Evolutionary conservation across 2,113 vertebrate genomes (phyloP), one percentile per base, ranked within the genome.

Genomic region (Elephas maximus): DNA sequence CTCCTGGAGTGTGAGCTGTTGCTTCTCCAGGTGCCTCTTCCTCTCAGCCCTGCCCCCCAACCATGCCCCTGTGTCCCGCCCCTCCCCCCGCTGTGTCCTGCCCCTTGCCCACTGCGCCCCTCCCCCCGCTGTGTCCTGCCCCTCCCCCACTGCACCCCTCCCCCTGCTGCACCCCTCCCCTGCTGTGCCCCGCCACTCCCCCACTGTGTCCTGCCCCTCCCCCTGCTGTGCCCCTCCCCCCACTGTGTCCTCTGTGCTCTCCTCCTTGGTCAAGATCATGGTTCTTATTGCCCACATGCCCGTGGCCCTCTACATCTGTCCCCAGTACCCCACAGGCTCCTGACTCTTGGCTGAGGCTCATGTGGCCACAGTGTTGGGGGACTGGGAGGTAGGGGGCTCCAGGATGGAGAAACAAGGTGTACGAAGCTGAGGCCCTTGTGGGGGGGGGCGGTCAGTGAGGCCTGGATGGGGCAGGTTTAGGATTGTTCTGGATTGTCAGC

Each of bases 371-470:
- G 63, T 17, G 28, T 8, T 7, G 20, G 20, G 1, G 0, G 7
- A 9, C 11, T 0, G 48, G 79, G 37, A 37, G 37, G 37, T 37
- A 2, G 48, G 48, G 2, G 5, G 15, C 11, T 28, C 44, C 1
- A 2, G 48, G 73, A 65, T 1, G 6, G 5, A n/a, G n/a, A 15
- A 69, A 15, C 15, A 2, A 23, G 21, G 57, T 23, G 18, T 53
- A 2, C 24, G 7, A 9, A 30, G 30, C 73, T 24, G 26, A 15
- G 33, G 41, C 2, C 10, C 18, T 0, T 0, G 41, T 0, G 0
- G 0, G 15, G 1, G 11, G 3, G 33, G 1, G 33, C 4, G 14
- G 37, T 37, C 37, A 45, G 0, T 20, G 33, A 41, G 77, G 8
- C 21, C 80, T 30, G 24, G 14, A 37, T 1, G 4, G 37, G 1